Conservation (phyloP, 2,113 vertebrate genomes). For the Gallinago undulata region DNA sequence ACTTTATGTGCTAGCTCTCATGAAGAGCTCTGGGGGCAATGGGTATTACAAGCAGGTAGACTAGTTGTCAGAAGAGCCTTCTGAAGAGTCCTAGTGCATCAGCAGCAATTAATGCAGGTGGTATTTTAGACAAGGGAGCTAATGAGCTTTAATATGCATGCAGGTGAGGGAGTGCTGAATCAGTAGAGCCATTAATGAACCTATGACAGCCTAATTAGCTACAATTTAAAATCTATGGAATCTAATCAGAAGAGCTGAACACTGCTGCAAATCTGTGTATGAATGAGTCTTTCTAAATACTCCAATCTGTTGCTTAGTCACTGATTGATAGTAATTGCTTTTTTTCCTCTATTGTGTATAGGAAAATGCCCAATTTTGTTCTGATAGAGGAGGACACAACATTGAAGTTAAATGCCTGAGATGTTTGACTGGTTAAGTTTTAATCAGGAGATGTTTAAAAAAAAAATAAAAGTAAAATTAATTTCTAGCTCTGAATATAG, state of each 20-base stretch:
- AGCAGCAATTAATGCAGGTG: conserved; percentile 97
- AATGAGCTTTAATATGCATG: conserved; percentile 99
- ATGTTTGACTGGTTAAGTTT: conserved; percentile 80
- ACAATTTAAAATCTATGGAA: conserved; percentile 99
- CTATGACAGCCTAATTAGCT: conserved; percentile 99
- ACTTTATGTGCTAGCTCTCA: conserved; percentile 51
- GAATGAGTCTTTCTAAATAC: conserved; percentile 93
- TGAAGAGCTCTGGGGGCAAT: conserved; percentile 67
- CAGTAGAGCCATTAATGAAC: conserved; percentile 98
- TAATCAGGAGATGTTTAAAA: conserved; percentile 74
- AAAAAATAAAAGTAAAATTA: conserved; percentile 78
- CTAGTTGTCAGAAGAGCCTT: conserved; percentile 81
- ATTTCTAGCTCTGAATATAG: conserved; percentile 77
- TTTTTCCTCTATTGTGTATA: conserved; percentile 81
- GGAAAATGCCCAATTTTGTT: conserved; percentile 79
- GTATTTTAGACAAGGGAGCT: conserved; percentile 98
- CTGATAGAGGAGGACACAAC: conserved; percentile 82
- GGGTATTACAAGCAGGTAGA: conserved; percentile 74
- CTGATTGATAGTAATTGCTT: conserved; percentile 97
- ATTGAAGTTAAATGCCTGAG: conserved; percentile 79
- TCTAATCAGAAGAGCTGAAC: conserved; percentile 96
- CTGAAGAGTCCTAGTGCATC: conserved; percentile 84
- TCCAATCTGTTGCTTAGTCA: conserved; percentile 95
- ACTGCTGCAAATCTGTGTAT: conserved; percentile 93
- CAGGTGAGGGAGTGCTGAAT: conserved; percentile 98